These are phyloP conservation scores for Brenthis daphne DNA, from an alignment of 2,888 invertebrate species.

Conservation along the genomic window DNA sequence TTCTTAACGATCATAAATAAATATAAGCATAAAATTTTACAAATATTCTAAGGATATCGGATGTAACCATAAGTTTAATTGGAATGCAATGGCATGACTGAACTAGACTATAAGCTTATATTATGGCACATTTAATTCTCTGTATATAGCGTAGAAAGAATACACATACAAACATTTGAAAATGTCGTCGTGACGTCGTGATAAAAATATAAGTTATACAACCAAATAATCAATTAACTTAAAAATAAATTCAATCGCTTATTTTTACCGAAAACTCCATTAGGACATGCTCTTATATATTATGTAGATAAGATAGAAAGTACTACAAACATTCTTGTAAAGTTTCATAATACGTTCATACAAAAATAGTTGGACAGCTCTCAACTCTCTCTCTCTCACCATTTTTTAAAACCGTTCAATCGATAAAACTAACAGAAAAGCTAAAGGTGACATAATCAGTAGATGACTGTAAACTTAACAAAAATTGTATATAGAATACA, in stretches of 20 bases:
- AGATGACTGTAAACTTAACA: no score
- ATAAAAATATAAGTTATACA: not conserved
- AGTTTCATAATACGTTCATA: conserved; percentile 55
- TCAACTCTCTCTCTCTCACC: conserved; percentile 16
- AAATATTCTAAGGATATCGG: conserved; percentile 41
- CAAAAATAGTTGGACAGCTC: conserved; percentile 60
- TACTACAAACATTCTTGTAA: conserved; percentile 35
- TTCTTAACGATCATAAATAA: conserved; percentile 54
- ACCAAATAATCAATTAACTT: not conserved
- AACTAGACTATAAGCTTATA: conserved; percentile 39
- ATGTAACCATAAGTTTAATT: not conserved
- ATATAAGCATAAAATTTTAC: conserved; percentile 23
- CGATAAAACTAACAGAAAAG: not conserved
- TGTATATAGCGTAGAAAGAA: conserved; percentile 9
- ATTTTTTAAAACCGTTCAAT: conserved; percentile 28
- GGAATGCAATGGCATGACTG: conserved; percentile 57
- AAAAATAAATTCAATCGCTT: not conserved
- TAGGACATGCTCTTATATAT: not conserved
- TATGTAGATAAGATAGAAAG: conserved; percentile 35
- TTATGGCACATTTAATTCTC: conserved; percentile 52
- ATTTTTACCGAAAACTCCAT: not conserved
- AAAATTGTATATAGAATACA: no score
- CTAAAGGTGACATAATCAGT: no score
- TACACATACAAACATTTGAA: conserved; percentile 36
- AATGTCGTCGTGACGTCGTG: not conserved